Conservation (phyloP, 2,113 vertebrate genomes). For the Epinephelus lanceolatus region DNA sequence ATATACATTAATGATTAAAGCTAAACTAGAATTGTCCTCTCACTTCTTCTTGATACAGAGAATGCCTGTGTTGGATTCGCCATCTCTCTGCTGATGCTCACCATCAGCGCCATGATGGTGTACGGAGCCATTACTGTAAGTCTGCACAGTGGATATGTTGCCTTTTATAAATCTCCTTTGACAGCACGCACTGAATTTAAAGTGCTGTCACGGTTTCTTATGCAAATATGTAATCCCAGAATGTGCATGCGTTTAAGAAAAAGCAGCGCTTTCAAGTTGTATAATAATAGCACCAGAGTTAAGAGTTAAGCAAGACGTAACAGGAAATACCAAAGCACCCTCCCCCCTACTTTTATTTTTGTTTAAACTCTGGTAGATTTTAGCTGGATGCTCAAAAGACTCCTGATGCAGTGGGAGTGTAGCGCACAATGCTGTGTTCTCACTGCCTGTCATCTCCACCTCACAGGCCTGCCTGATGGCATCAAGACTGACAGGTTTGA, state of each 20-base stretch:
- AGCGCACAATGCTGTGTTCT: slow-evolving; percentile 23
- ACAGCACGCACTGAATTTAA: slow-evolving; percentile 6
- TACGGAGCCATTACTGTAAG: slow-evolving; percentile 98
- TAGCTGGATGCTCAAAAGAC: not conserved
- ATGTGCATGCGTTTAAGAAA: not conserved
- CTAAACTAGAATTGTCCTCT: not conserved
- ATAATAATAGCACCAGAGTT: slow-evolving; percentile 18
- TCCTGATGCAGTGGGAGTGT: not conserved
- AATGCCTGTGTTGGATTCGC: slow-evolving; percentile 97
- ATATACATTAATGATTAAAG: not conserved
- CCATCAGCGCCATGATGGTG: slow-evolving; percentile 99
- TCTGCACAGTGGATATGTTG: slow-evolving; percentile 4
- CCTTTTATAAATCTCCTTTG: not conserved
- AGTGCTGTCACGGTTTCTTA: slow-evolving; percentile 9
- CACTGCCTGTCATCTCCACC: slow-evolving; percentile 62
- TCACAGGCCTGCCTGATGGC: slow-evolving; percentile 74
- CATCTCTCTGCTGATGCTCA: slow-evolving; percentile 98
- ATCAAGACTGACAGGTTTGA: slow-evolving; percentile 76
- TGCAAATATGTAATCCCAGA: slow-evolving; percentile 46
- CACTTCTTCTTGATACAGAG: slow-evolving; percentile 83
- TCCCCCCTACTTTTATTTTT: not conserved
- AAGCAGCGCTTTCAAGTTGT: slow-evolving; percentile 4
- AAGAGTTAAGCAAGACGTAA: slow-evolving; percentile 3
- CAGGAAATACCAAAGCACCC: not conserved
- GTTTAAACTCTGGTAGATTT: slow-evolving; percentile 7